Conservation (phyloP, 2,797 vertebrate genomes). For the Neostethus bicornis region DNA sequence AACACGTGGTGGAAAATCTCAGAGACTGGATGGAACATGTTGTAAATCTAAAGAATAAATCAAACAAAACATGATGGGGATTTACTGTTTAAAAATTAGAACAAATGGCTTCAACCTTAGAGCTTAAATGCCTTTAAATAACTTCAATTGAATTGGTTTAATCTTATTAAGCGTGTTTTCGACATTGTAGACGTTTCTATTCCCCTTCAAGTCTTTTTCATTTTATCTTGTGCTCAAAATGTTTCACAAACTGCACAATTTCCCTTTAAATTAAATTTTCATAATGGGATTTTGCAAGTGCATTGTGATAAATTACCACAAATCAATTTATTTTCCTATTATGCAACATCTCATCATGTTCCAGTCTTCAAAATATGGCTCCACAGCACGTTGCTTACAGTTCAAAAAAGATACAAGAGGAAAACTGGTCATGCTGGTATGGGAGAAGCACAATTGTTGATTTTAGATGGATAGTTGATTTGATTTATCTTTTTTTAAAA, state of each 20-base stretch:
- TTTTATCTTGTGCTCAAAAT: conserved; percentile 20
- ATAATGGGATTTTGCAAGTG: conserved; percentile 33
- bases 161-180: conserved; percentile 34
- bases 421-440: conserved; percentile 67
- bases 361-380: conserved; percentile 52
- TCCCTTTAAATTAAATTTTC: conserved; percentile 33
- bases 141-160: conserved; percentile 39
- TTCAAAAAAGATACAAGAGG: conserved; percentile 65
- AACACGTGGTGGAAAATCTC: conserved; percentile 62
- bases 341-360: conserved; percentile 46
- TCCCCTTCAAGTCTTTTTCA: conserved; percentile 24
- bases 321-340: conserved; percentile 34
- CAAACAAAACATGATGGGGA: conserved; percentile 30
- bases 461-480: conserved; percentile 81
- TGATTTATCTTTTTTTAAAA: conserved; percentile 65
- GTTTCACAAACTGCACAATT: conserved; percentile 15
- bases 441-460: conserved; percentile 72
- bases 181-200: conserved; percentile 14
- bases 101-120: conserved; percentile 44
- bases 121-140: conserved; percentile 36
- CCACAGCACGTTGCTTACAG: conserved; percentile 52
- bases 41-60: conserved; percentile 18
- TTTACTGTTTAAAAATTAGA: conserved; percentile 47
- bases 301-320: conserved; percentile 38
- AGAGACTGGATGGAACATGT: conserved; percentile 61